phyloP scores from a whole-genome alignment of 2,888 invertebrate genomes.

The Synergus japonicus region DNA sequence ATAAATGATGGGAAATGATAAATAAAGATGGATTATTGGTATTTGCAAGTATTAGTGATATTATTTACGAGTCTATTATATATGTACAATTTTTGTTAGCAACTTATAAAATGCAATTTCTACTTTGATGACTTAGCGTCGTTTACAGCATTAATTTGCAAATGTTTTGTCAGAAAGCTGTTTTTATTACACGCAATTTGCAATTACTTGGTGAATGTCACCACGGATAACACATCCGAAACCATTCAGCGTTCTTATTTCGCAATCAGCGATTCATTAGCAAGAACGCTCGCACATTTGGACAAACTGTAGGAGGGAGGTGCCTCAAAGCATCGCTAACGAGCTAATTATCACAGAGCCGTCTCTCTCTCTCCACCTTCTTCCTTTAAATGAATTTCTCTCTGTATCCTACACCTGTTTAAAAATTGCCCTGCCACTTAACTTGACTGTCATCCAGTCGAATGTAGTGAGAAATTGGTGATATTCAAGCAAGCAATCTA shows the following conservation, averaged over 20 bases:
- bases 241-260: slow-evolving; percentile 43
- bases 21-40: no score
- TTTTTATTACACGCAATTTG: background rate
- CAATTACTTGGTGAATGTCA: background rate
- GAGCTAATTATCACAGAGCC: slow-evolving; percentile 61
- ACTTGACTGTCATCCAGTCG: background rate
- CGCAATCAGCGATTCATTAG: slow-evolving; percentile 52
- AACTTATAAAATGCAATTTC: no score
- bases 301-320: slow-evolving; percentile 53
- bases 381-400: slow-evolving; percentile 28
- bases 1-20: no score
- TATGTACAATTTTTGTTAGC: no score
- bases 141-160: background rate
- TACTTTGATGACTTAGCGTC: background rate
- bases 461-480: background rate
- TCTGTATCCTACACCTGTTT: slow-evolving; percentile 9
- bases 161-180: background rate
- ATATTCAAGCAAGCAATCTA: slow-evolving; percentile 13
- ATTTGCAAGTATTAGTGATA: no score
- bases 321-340: slow-evolving; percentile 64
- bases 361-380: slow-evolving; percentile 43
- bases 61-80: no score
- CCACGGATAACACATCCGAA: slow-evolving; percentile 10
- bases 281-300: slow-evolving; percentile 49
- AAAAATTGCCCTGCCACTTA: slow-evolving; percentile 18